Evolutionary conservation across 2,797 vertebrate genomes (phyloP), one percentile per base, ranked within the genome.

Genomic region (Poeciliopsis paucimaculata): DNA sequence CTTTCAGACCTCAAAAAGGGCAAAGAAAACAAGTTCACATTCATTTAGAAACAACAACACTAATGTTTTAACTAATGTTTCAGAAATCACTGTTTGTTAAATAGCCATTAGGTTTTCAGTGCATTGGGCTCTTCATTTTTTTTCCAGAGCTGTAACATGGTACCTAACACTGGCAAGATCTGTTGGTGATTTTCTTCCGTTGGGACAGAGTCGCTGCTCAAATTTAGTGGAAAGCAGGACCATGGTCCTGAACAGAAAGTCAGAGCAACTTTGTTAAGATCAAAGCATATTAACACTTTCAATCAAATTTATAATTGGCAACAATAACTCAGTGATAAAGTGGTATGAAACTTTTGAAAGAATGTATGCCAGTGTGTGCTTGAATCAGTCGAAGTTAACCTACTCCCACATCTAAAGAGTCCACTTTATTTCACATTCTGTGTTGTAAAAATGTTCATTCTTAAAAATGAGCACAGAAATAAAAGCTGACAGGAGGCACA

Each of bases 371-470:
- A 18, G n/a, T 66, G 74, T 83, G 77, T 77, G 78, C 36, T 47
- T 39, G 49, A 86, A 80, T 78, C 75, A 87, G 36, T 79, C 76
- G 83, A 85, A 84, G 46, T 82, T 85, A 90, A 43, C 87, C 86
- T 88, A 77, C 83, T 41, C 55, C 73, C 76, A 82, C 81, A 34
- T 77, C 51, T 77, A 77, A 79, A 8, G 75, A 62, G 74, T 75
- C 71, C 53, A 43, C 79, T 87, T 80, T 75, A 51, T 84, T 74
- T 84, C 16, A 12, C 34, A 82, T 18, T 41, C 60, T 39, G 46
- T 46, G 28, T 51, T 13, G 76, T 75, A 76, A 85, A 28, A 28
- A 45, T 43, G 12, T 31, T 18, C 0, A 45, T 73, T 87, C 80
- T 75, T 66, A 55, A 31, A 83, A 79, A 77, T 73, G 55, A 62